Percentiles rank a stretch among this genome's conserved stretches.
Conservation (phyloP, 2,797 vertebrate species). For the Mionectes olivaceus region DNA sequence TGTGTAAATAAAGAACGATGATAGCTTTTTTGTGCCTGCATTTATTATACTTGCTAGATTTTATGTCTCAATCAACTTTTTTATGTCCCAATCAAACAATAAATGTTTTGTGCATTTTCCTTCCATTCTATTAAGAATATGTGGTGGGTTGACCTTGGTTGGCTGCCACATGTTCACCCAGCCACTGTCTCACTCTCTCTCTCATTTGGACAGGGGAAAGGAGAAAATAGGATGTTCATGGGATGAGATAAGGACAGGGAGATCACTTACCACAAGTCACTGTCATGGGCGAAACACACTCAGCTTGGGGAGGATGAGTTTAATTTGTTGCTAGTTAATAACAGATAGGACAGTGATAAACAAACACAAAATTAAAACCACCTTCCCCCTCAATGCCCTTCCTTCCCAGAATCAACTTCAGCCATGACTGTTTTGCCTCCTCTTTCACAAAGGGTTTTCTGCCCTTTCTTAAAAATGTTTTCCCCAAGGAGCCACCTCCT, state of each 20-base stretch:
- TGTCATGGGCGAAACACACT: not conserved
- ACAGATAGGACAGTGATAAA: not conserved
- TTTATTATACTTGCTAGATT: not conserved
- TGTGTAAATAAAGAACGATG: not conserved
- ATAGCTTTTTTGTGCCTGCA: not conserved
- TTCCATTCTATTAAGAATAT: not conserved
- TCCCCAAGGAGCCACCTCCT: rapidly evolving
- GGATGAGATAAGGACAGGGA: not conserved
- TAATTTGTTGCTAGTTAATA: not conserved
- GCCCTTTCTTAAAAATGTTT: not conserved
- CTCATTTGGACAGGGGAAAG: not conserved
- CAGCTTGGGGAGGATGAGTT: rapidly evolving
- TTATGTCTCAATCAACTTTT: not conserved
- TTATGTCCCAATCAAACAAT: not conserved
- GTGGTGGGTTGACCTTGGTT: rapidly evolving
- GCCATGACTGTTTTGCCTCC: not conserved
- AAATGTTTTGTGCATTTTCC: not conserved
- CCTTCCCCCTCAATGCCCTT: rapidly evolving
- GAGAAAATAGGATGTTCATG: not conserved
- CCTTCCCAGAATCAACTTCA: not conserved
- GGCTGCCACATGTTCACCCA: not conserved
- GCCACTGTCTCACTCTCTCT: not conserved
- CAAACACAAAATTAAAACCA: not conserved
- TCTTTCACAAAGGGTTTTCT: not conserved
- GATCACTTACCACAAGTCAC: not conserved